phyloP scores from a whole-genome alignment of 2,113 vertebrate genomes.

The rabbit (Oryctolagus cuniculus) region mOryCun1.1 NC_091435.1:157101501-157102000 shows the following conservation, averaged over 20 bases:
- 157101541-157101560: background rate
- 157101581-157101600: background rate
- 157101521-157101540: background rate
- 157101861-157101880: background rate
- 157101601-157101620: background rate
- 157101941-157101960: background rate
- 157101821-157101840: accelerated
- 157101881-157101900: background rate
- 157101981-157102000: background rate
- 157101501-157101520: background rate
- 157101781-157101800: background rate
- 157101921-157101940: accelerated
- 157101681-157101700: background rate
- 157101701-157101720: background rate
- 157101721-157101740: background rate
- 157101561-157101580: background rate
- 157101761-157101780: background rate
- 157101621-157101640: background rate
- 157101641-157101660: background rate
- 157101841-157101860: background rate
- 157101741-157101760: background rate
- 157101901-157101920: accelerated
- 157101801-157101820: background rate
- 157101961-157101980: background rate
- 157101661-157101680: background rate